Percentiles rank a stretch among this genome's conserved stretches.
Conservation (phyloP, 2,888 invertebrate genomes). For the Brachylomia viminalis region DNA sequence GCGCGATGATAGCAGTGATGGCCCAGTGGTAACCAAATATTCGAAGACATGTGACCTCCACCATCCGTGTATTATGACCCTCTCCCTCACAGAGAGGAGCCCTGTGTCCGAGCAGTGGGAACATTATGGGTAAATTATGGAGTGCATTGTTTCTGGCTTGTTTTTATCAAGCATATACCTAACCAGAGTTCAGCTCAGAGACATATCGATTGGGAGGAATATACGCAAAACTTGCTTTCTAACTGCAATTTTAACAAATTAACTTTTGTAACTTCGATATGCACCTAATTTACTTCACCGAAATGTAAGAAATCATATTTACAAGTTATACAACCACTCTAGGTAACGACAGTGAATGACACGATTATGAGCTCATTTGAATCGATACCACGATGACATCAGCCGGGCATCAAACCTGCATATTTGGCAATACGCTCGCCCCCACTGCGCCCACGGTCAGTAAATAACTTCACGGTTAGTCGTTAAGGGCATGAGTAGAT, state of each 20-base stretch:
- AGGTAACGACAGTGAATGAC: constrained; percentile 44
- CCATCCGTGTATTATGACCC: background rate
- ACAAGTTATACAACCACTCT: background rate
- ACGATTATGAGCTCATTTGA: constrained; percentile 66
- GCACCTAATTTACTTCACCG: background rate
- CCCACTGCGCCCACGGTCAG: constrained; percentile 65
- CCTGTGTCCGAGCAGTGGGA: background rate
- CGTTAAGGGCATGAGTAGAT: constrained; percentile 62
- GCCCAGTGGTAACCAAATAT: background rate
- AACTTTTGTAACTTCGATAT: background rate
- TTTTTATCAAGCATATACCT: background rate
- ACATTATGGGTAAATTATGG: background rate
- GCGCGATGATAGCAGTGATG: background rate
- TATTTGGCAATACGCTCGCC: constrained; percentile 72
- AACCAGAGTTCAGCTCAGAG: too few species aligned
- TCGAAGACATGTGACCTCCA: background rate
- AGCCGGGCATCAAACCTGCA: constrained; percentile 73
- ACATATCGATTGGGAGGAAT: background rate
- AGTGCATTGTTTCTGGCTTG: background rate
- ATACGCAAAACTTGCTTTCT: too few species aligned
- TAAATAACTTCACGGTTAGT: constrained; percentile 63
- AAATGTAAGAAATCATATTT: constrained; percentile 1
- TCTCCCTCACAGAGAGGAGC: too few species aligned
- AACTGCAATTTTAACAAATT: too few species aligned
- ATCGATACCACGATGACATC: constrained; percentile 72